Evolutionary conservation across 2,797 vertebrate species (phyloP).

Genomic region (Thalassophryne amazonica): DNA sequence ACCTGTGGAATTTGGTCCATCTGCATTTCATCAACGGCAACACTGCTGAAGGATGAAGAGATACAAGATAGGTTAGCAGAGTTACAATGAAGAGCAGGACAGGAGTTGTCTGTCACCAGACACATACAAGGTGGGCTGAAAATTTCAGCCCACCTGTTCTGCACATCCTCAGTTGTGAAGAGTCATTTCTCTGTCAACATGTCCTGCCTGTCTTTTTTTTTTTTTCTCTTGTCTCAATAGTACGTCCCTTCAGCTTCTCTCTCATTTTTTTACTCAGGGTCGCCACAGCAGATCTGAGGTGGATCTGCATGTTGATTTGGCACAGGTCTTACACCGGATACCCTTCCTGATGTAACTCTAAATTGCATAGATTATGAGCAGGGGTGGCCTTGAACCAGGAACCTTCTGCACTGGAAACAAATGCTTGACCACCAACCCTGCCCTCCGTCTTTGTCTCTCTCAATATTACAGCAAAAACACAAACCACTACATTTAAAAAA

Average conservation of each 20-base stretch:
- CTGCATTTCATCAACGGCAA: conserved; percentile 38
- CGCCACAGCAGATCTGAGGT: background rate
- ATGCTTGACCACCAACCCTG: too few species aligned
- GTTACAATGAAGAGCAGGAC: conserved; percentile 4
- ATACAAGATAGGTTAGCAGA: conserved; percentile 23
- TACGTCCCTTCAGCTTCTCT: too few species aligned
- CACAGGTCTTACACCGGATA: too few species aligned
- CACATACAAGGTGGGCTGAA: conserved; percentile 5
- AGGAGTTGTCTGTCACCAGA: conserved; percentile 11
- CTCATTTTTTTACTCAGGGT: background rate
- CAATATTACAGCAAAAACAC: too few species aligned
- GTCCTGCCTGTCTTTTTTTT: background rate
- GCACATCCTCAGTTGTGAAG: conserved; percentile 20
- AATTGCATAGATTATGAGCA: too few species aligned
- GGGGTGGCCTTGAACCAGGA: too few species aligned
- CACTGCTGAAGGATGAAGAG: conserved; percentile 27
- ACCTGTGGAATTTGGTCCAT: conserved; percentile 48
- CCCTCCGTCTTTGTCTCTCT: too few species aligned
- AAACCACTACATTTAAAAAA: too few species aligned
- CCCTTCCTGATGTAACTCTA: too few species aligned
- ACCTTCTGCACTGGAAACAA: too few species aligned
- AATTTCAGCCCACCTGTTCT: conserved; percentile 27
- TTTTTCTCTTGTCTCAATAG: too few species aligned
- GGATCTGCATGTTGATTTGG: too few species aligned
- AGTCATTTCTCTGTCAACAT: background rate